Percentiles rank a stretch among this genome's conserved stretches.
Evolutionary conservation across 2,797 vertebrate species (phyloP).

Genomic region (Nannoperca australis): DNA sequence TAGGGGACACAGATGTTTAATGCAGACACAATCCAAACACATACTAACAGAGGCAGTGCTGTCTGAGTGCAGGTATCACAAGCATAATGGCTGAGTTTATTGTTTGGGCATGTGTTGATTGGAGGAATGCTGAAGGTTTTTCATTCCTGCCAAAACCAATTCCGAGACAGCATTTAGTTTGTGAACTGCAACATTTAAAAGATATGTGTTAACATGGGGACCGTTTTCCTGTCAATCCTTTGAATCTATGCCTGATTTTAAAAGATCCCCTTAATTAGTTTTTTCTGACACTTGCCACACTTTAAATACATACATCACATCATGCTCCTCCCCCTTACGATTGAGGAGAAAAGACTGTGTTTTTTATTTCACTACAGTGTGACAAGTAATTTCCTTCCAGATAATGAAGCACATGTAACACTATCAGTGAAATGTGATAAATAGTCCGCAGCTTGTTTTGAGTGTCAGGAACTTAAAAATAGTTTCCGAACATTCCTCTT

Average conservation of each 20-base stretch:
- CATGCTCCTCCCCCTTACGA: conserved; percentile 16
- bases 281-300: conserved; percentile 57
- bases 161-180: not conserved
- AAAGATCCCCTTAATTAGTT: conserved; percentile 65
- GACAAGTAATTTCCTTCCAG: conserved; percentile 44
- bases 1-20: conserved; percentile 59
- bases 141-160: conserved; percentile 20
- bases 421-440: conserved; percentile 47
- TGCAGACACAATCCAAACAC: conserved; percentile 49
- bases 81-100: conserved; percentile 23
- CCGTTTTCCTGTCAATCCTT: conserved; percentile 18
- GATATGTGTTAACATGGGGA: conserved; percentile 13
- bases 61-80: conserved; percentile 13
- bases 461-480: conserved; percentile 40
- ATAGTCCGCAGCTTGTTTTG: conserved; percentile 47
- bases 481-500: conserved; percentile 40
- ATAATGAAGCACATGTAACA: conserved; percentile 52
- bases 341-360: conserved; percentile 37
- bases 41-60: conserved; percentile 8
- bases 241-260: conserved; percentile 30
- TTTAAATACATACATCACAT: conserved; percentile 57
- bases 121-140: conserved; percentile 6
- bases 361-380: conserved; percentile 52
- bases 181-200: conserved; percentile 2
- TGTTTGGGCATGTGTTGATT: conserved; percentile 20